A percentile compares a stretch with the other conserved stretches of the same genome.
phyloP scores from a whole-genome alignment of 2,797 vertebrate species.

The Premnoplex brunnescens region DNA sequence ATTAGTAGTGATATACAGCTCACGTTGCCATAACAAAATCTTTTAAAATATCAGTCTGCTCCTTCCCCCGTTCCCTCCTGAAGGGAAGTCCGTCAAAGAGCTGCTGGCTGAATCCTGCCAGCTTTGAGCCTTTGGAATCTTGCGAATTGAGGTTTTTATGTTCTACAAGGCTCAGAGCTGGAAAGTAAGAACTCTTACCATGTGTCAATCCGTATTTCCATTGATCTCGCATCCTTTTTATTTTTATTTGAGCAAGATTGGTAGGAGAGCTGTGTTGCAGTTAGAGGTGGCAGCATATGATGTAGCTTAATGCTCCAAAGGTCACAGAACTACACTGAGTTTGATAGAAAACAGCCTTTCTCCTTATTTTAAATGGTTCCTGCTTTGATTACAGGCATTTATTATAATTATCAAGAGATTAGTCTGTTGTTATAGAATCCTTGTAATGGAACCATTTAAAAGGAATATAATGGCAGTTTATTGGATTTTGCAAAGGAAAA shows the following conservation, averaged over 20 bases:
- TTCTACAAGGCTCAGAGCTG: constrained; percentile 54
- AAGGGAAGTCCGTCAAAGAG: constrained; percentile 11
- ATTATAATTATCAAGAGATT: constrained; percentile 92
- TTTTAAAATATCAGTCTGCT: constrained; percentile 11
- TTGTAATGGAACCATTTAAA: constrained; percentile 89
- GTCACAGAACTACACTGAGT: constrained; percentile 70
- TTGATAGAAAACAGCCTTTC: constrained; percentile 88
- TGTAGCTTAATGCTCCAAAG: constrained; percentile 67
- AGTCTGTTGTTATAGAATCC: constrained; percentile 80
- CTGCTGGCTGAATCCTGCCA: constrained; percentile 45
- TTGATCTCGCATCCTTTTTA: constrained; percentile 60
- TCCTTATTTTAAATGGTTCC: constrained; percentile 84
- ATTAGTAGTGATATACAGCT: constrained; percentile 12
- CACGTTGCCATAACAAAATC: neutral
- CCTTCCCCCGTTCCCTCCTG: neutral
- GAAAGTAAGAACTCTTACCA: constrained; percentile 59
- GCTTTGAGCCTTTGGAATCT: constrained; percentile 47
- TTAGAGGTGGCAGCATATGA: constrained; percentile 47
- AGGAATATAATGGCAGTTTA: constrained; percentile 89
- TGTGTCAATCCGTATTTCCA: constrained; percentile 62
- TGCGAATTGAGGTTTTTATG: constrained; percentile 58
- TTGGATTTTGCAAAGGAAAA: constrained; percentile 86
- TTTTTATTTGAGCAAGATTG: constrained; percentile 68
- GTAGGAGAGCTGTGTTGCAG: constrained; percentile 51
- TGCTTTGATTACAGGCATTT: constrained; percentile 92